phyloP scores from a whole-genome alignment of 30 jellyfish, hydroid and myxozoan species.

The Sanderia malayensis region DNA sequence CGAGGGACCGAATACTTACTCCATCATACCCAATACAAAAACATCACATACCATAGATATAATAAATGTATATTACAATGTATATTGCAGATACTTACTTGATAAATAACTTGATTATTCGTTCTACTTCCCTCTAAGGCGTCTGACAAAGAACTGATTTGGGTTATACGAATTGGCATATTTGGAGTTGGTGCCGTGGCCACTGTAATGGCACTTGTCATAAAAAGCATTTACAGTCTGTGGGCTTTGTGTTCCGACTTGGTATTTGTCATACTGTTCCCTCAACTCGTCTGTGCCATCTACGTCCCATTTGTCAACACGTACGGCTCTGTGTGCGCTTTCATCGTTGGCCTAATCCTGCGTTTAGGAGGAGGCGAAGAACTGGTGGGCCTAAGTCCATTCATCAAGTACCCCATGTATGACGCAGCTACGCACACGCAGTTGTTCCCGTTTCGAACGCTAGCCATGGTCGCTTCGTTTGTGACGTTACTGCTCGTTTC shows the following conservation, averaged over 20 bases:
- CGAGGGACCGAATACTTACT: too few relatives aligned
- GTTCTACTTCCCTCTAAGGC: too few relatives aligned
- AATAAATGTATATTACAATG: too few relatives aligned
- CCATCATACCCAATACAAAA: too few relatives aligned
- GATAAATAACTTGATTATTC: too few relatives aligned
- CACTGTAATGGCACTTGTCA: conserved; percentile 74
- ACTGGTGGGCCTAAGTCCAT: conserved; percentile 54
- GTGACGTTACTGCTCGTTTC: conserved; percentile 70
- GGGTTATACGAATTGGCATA: conserved; percentile 88
- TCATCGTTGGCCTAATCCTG: conserved; percentile 64
- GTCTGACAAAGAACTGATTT: conserved; percentile 69
- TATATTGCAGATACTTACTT: too few relatives aligned
- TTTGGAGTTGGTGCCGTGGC: conserved; percentile 80
- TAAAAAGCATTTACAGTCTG: conserved; percentile 59
- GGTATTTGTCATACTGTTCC: conserved; percentile 86
- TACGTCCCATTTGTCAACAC: conserved; percentile 81
- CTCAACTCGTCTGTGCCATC: conserved; percentile 89
- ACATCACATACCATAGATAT: too few relatives aligned
- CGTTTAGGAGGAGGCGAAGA: conserved; percentile 85
- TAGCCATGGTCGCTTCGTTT: conserved; percentile 82
- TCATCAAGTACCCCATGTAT: conserved; percentile 73
- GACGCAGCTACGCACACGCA: conserved; percentile 49
- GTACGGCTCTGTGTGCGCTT: conserved; percentile 82
- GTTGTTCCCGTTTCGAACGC: conserved; percentile 82
- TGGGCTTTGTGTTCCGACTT: conserved; percentile 91